phyloP scores from a whole-genome alignment of 2,113 vertebrate genomes.

The Urocitellus parryii region DNA sequence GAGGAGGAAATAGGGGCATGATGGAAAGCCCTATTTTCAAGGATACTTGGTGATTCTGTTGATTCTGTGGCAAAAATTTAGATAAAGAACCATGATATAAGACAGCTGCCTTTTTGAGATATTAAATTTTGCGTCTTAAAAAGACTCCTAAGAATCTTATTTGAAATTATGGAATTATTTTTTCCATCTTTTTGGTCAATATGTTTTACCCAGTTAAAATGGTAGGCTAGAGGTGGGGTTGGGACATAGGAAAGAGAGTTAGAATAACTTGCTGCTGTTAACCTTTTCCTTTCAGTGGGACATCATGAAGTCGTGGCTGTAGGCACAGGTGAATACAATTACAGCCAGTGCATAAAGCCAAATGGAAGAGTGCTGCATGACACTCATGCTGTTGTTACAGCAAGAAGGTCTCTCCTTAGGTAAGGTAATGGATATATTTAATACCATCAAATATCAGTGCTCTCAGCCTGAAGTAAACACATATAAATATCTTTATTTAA shows the following conservation, averaged over 20 bases:
- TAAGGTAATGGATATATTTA: slow-evolving; percentile 66
- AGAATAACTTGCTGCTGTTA: background rate
- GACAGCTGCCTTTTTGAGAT: background rate
- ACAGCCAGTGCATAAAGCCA: slow-evolving; percentile 84
- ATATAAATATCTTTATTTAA: background rate
- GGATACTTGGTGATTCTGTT: background rate
- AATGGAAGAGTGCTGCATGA: slow-evolving; percentile 93
- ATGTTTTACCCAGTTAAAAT: slow-evolving; percentile 43
- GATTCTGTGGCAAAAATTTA: slow-evolving; percentile 8
- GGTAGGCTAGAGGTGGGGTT: background rate
- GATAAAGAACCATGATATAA: background rate
- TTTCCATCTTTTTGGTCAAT: background rate
- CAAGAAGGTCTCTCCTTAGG: slow-evolving; percentile 95
- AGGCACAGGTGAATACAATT: slow-evolving; percentile 94
- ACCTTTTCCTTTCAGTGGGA: slow-evolving; percentile 82
- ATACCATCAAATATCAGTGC: background rate
- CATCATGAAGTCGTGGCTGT: slow-evolving; percentile 92
- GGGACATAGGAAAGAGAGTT: background rate
- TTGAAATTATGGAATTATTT: background rate
- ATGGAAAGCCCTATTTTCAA: slow-evolving; percentile 11
- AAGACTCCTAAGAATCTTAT: background rate
- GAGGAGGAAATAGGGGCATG: background rate
- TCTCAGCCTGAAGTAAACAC: background rate
- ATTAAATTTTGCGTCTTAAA: slow-evolving; percentile 29
- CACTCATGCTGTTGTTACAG: slow-evolving; percentile 93